Evolutionary conservation across 2,888 invertebrate genomes (phyloP), one percentile per base, ranked within the genome.

Genomic region (Eucriotettix oculatus): DNA sequence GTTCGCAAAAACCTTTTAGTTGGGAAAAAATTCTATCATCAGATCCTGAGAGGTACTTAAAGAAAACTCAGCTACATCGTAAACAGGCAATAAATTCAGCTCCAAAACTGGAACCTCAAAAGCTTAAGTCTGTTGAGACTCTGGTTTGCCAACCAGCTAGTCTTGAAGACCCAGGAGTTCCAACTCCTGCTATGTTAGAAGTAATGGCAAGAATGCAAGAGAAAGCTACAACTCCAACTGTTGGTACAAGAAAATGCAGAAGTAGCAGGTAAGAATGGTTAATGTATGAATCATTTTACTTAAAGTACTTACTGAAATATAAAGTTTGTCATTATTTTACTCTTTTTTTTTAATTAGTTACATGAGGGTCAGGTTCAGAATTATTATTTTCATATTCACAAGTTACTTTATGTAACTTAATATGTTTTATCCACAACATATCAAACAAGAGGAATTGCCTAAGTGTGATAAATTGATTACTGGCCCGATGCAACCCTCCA

Each of bases 101-200:
- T 48, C 14, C 48, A 5, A 48, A 48, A n/a, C n/a, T 7, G 12
- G 48, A 48, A 48, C 14, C n/a, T 48, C 48, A 12, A 14, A 48
- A 48, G n/a, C 5, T n/a, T 14, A 48, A 48, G 9, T n/a, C 12
- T 12, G 14, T 48, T 14, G 48, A 48, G n/a, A 12, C 48, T 3
- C 9, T n/a, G n/a, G 14, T 14, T 14, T 29, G 29, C 29, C n/a
- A 14, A 48, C n/a, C 48, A 48, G 48, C 48, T 14, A 48, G n/a
- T 14, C 14, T 48, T 48, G 48, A 48, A n/a, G 48, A 48, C 9
- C 48, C 48, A 7, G 48, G 48, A 14, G n/a, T 48, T 9, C 86
- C 86, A 0, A 87, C 87, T 1, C 81, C 82, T 56, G 85, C 85
- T 1, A 87, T 87, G 87, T 75, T 82, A 63, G 81, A 82, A 65